Evolutionary conservation across 2,888 invertebrate genomes (phyloP), one percentile per base, ranked within the genome.

Genomic region (Chymomyza procnemis): DNA sequence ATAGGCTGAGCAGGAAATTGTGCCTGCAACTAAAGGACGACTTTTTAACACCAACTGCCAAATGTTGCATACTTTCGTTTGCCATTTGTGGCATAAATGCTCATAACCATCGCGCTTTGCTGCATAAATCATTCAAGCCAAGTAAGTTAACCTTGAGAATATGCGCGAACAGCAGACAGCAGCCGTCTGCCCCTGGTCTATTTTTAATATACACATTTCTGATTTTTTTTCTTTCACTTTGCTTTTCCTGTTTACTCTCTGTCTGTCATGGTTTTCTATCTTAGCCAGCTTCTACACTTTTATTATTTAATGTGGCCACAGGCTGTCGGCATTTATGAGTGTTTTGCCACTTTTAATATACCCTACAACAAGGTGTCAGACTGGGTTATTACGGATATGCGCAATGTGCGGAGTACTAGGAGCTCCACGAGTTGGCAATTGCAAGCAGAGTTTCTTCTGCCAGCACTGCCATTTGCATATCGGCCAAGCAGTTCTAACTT

Each of bases 41-140:
- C 34, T 41, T 41, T 41, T 41, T 12, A 12, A 41, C 12, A 12
- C 34, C 12, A 3, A 9, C 12, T 3, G 12, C 34, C 34, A 41
- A 41, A 12, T 41, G 34, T 41, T 12, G 34, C 34, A 41, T 41
- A 41, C 34, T 41, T 41, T 41, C 12, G 34, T 9, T 4, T 41
- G 34, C 6, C 34, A 12, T 41, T 12, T 41, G 34, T 12, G 34
- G 12, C 9, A 12, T 2, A 12, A 41, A 12, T 41, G 34, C 12
- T 41, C 12, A 9, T 3, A 41, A 41, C 34, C 9, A 12, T 12
- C 9, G 12, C 34, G 9, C 34, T 85, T 85, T 87, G 76, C 73
- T 55, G 70, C 74, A 83, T 83, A 83, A 83, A 83, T 83, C 83
- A 87, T 41, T 41, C 12, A 12, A 12, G 71, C 73, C 59, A 73